Base-by-base conservation (phyloP, 1,140 invertebrate genomes). In the Triops longicaudatus region DNA sequence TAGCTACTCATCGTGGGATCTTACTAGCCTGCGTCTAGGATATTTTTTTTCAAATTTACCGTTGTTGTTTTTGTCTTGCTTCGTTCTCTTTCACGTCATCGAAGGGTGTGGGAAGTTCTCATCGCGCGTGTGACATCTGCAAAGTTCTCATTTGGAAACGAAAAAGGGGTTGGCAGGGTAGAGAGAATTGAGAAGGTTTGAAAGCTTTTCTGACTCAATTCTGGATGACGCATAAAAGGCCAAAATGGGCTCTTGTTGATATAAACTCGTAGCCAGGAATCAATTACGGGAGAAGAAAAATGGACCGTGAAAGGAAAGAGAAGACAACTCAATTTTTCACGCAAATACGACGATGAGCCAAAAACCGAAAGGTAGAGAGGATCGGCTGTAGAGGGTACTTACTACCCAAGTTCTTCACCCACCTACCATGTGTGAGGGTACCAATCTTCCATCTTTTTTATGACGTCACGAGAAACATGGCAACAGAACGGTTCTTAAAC, bases 141-240 rank as follows among this genome's bases (percentile, higher is more conserved):
- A 17, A 44, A 63, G 17, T 63, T 63, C 50, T 44, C 50, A 5
- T 63, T 63, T 22, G 6, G 17, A 37, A 37, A 37, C 31, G 31
- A 37, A 37, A 37, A 63, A 63, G 50, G 22, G 50, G 50, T 12
- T 63, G 50, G 14, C 2, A 37, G 31, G 50, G 50, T n/a, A n/a
- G n/a, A n/a, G n/a, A n/a, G n/a, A n/a, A n/a, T n/a, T n/a, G n/a
- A n/a, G n/a, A n/a, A n/a, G n/a, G n/a, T n/a, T 63, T 63, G 50
- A 63, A 63, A 63, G 50, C 50, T 63, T 63, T 37, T 63, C 50
- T 63, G 50, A 63, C 50, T 63, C 50, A 63, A 63, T 63, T 63
- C 50, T 63, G 50, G 50, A 63, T 63, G 50, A 37, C 50, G 50
- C 50, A 63, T 63, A 63, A 63, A 37, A 63, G 50, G 50, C 50